Evolutionary conservation across 2,113 vertebrate species (phyloP).

Genomic region (Cromileptes altivelis): DNA sequence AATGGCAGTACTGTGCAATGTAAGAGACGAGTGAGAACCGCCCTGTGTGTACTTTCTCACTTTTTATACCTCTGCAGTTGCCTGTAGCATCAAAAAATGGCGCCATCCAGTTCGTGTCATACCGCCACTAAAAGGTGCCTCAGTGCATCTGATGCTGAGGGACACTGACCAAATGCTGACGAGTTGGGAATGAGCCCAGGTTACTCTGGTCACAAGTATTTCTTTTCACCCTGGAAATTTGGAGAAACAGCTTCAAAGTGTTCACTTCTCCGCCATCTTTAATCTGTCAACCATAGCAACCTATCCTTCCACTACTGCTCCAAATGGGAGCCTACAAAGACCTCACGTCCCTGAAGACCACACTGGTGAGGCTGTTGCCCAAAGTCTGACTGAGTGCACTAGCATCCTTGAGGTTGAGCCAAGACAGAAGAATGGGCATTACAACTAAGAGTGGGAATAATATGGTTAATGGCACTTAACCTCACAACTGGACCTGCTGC

Average conservation of each 20-base stretch:
- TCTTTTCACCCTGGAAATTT: not conserved
- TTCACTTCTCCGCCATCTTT: not conserved
- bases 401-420: not conserved
- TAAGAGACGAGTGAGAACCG: no score
- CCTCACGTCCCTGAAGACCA: constrained; percentile 2
- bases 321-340: constrained; percentile 10
- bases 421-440: constrained; percentile 5
- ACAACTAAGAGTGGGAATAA: constrained; percentile 34
- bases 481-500: constrained; percentile 11
- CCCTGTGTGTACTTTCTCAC: no score
- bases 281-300: not conserved
- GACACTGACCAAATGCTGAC: no score
- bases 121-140: no score
- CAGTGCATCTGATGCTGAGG: no score
- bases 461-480: constrained; percentile 17
- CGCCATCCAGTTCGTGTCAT: no score
- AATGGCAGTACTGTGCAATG: no score
- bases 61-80: no score
- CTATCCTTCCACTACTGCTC: not conserved
- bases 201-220: not conserved
- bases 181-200: no score
- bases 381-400: not conserved
- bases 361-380: constrained; percentile 7
- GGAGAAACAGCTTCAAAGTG: not conserved
- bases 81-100: no score